Percentiles rank a stretch among this genome's conserved stretches.
These are phyloP conservation scores for Antheraea pernyi DNA, from an alignment of 1,140 invertebrate species.

Conservation along the genomic window DNA sequence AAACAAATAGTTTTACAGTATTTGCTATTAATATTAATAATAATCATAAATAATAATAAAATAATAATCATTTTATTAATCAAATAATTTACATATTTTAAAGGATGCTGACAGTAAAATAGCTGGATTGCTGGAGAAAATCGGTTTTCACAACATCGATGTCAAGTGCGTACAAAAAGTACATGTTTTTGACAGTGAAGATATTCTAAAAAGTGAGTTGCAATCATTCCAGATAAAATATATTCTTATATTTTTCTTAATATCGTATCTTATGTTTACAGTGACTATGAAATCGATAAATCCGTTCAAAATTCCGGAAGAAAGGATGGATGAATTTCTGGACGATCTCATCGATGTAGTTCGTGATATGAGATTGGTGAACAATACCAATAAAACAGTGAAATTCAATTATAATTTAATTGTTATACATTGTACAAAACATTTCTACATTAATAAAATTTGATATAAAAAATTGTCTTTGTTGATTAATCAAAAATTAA, in stretches of 20 bases:
- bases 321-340: not conserved
- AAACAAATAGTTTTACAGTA: too few relatives aligned
- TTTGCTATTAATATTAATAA: too few relatives aligned
- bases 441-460: not conserved
- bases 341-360: slow-evolving; percentile 7
- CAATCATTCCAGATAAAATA: not conserved
- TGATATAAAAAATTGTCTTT: not conserved
- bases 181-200: not conserved
- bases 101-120: not conserved
- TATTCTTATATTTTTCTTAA: not conserved
- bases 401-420: slow-evolving; percentile 7
- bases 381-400: not conserved
- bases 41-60: not conserved
- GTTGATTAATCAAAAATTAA: not conserved
- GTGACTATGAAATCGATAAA: slow-evolving; percentile 7
- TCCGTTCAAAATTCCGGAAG: slow-evolving; percentile 6
- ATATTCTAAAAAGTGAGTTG: not conserved
- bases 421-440: slow-evolving; percentile 5
- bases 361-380: slow-evolving; percentile 3
- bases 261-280: not conserved
- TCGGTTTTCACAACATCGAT: slow-evolving; percentile 1
- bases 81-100: not conserved
- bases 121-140: not conserved
- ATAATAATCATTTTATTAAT: not conserved
- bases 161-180: not conserved